Base-by-base conservation (phyloP, 1,140 invertebrate genomes). In the Halictus rubicundus region DNA sequence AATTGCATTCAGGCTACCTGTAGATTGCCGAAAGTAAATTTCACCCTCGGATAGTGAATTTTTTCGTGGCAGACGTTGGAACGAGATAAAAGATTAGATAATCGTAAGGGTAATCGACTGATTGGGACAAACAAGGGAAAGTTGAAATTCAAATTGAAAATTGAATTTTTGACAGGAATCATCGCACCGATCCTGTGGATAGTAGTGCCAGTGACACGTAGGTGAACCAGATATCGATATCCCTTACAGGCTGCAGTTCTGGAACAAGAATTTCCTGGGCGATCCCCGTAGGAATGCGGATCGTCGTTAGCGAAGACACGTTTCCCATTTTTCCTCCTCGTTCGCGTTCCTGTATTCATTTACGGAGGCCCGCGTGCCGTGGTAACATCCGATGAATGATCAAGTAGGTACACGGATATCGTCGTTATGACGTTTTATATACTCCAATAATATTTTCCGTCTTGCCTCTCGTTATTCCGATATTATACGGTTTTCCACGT, bases 281-380 rank as follows among this genome's bases (percentile, higher is more conserved):
- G 73, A 83, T 80, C 82, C 81, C 84, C 66, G 54, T 71, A 86
- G 70, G 85, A 86, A 87, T 87, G 85, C 81, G 77, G 85, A 86
- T 81, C 81, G 81, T 86, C 84, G 70, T 87, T 86, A 87, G 79
- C 84, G 85, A 83, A 81, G 81, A 81, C 81, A 86, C 81, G 84
- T 68, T 87, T 78, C 39, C 78, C 64, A 71, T 57, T 76, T 68
- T 82, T 32, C 64, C 42, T 63, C 68, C 54, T 54, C 64, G 66
- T 68, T 70, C 69, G 63, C 60, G 59, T 71, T 68, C 81, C 54
- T 69, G 52, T 71, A 71, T 71, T 80, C 83, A 71, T 84, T 85
- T 84, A 85, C 80, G 32, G 68, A 69, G 27, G 23, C 72, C 71
- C 72, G 78, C 82, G 84, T 81, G 81, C 82, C 73, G n/a, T n/a